Base-by-base conservation (phyloP, 2,797 vertebrate species). In the Pitangus sulphuratus region DNA sequence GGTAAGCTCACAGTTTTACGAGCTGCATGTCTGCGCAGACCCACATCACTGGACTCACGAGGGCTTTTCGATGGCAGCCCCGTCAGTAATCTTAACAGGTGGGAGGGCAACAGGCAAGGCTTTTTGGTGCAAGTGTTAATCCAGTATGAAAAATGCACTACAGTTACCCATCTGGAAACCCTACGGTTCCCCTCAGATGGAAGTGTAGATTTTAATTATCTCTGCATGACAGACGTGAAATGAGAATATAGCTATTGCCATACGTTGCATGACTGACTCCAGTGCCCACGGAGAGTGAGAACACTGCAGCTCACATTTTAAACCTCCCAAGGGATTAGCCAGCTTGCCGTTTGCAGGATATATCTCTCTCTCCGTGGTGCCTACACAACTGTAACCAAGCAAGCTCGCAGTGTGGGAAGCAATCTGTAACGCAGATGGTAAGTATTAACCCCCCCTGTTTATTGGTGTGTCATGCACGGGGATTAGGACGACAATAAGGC, bases 341-440 rank as follows among this genome's bases (percentile, higher is more conserved):
- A 62, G 80, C 89, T 53, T 77, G 86, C 65, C 8, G 3, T 72
- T 84, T 71, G 84, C 53, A 35, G 90, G 89, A 64, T 89, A 21
- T 48, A n/a, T 81, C 88, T 84, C 90, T 81, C 88, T 84, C 90
- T 50, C 89, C 13, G 0, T 1, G 24, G 50, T 95, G 95, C 95
- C 90, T 81, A 42, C 84, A 87, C 40, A 74, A 72, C 77, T 94
- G 90, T 64, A 93, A 57, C 11, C 79, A 84, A 65, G 95, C 94
- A 40, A 90, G 88, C 89, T 74, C 8, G 0, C 82, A 91, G 95
- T 93, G 96, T 96, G 96, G 96, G 96, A 96, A 95, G 95, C 90
- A 68, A 50, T 86, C 77, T 87, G 91, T 40, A 76, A 60, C 28
- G 1, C 96, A 97, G 95, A 95, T 96, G 96, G 96, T 58, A 84